phyloP scores from a whole-genome alignment of 2,888 invertebrate species.

The Crioceris asparagi region DNA sequence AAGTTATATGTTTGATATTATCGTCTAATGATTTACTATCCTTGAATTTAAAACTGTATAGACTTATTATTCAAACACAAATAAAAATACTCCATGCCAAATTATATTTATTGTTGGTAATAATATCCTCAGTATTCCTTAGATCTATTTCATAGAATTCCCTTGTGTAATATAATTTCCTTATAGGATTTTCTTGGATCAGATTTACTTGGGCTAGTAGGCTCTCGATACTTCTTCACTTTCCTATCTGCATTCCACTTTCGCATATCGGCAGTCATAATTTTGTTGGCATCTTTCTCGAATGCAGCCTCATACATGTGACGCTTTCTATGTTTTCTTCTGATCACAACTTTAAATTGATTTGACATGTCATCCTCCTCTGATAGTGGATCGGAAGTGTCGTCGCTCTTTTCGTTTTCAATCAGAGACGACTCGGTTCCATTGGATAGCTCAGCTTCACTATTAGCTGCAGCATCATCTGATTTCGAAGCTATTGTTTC shows the following conservation, averaged over 20 bases:
- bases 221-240: background rate
- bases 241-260: constrained; percentile 9
- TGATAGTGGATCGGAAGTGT: background rate
- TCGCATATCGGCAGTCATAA: constrained; percentile 10
- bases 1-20: too few relatives aligned
- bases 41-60: too few relatives aligned
- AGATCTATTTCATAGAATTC: too few relatives aligned
- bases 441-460: background rate
- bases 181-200: constrained; percentile 10
- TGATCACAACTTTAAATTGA: constrained; percentile 1
- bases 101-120: too few relatives aligned
- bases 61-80: too few relatives aligned
- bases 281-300: constrained; percentile 12
- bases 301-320: constrained; percentile 14
- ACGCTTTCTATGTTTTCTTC: constrained; percentile 5
- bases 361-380: background rate
- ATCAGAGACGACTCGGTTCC: background rate
- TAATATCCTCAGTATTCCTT: too few relatives aligned
- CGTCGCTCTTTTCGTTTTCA: background rate
- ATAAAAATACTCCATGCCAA: too few relatives aligned
- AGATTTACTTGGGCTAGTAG: constrained; percentile 4
- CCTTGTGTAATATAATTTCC: constrained; percentile 11
- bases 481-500: too few relatives aligned
- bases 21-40: too few relatives aligned
- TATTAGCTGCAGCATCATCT: too few relatives aligned